phyloP scores from a whole-genome alignment of 2,797 vertebrate genomes.

The Semotilus atromaculatus region DNA sequence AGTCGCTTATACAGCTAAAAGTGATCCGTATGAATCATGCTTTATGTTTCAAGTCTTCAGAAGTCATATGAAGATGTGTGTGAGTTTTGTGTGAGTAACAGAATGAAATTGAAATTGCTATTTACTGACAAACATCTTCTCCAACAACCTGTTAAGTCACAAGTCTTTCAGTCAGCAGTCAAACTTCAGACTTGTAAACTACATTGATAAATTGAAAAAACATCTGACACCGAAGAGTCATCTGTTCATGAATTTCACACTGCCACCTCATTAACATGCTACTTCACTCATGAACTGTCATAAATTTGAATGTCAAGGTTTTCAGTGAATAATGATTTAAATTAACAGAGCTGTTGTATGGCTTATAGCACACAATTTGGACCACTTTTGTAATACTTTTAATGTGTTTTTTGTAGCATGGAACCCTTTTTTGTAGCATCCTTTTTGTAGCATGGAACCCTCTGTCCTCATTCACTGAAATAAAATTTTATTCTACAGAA shows the following conservation, averaged over 20 bases:
- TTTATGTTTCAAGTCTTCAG: neutral
- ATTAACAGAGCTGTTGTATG: neutral
- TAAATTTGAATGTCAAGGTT: neutral
- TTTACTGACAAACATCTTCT: too few species aligned
- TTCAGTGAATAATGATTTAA: neutral
- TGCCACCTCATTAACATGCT: neutral
- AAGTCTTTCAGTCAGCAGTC: neutral
- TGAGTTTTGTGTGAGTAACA: too few species aligned
- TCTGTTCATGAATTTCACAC: neutral
- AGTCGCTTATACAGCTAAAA: neutral
- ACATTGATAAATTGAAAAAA: neutral
- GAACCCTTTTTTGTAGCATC: neutral
- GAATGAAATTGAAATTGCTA: too few species aligned
- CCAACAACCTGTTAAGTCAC: neutral
- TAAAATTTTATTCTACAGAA: neutral
- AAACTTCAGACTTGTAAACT: neutral
- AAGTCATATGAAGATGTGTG: too few species aligned
- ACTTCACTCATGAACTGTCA: neutral
- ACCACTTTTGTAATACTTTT: neutral
- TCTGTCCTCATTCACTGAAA: neutral
- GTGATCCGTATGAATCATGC: neutral
- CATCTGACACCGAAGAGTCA: neutral
- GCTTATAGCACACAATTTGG: neutral
- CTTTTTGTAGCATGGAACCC: neutral
- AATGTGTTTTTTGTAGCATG: neutral